Percentiles rank a stretch among this genome's conserved stretches.
Evolutionary conservation across 2,113 vertebrate genomes (phyloP).

Genomic region (Plecotus auritus): DNA sequence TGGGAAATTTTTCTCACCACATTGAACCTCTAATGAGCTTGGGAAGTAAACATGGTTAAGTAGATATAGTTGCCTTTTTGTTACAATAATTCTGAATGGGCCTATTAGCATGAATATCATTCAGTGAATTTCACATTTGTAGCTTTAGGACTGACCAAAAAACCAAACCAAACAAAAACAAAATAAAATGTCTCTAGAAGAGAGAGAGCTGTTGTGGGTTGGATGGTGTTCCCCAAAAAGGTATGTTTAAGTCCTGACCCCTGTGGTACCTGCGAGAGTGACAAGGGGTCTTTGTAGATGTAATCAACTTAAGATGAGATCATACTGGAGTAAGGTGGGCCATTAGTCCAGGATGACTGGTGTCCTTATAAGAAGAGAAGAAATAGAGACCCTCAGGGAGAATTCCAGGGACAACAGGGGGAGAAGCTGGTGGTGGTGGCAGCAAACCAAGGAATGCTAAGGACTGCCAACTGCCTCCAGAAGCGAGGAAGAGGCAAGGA

Average conservation of each 20-base stretch:
- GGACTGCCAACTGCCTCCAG: background rate
- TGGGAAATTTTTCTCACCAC: constrained; percentile 66
- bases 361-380: background rate
- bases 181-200: constrained; percentile 24
- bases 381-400: background rate
- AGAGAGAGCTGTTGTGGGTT: background rate
- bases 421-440: too few species aligned
- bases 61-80: constrained; percentile 67
- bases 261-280: background rate
- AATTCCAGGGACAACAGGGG: background rate
- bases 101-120: constrained; percentile 38
- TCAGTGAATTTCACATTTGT: constrained; percentile 36
- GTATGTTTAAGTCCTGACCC: background rate
- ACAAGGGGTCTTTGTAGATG: background rate
- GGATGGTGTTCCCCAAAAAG: background rate
- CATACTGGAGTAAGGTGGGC: background rate
- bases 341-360: background rate
- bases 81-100: constrained; percentile 58
- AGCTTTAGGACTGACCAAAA: constrained; percentile 11
- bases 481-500: background rate
- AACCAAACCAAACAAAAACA: background rate
- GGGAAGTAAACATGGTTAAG: constrained; percentile 67
- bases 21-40: constrained; percentile 68
- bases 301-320: background rate
- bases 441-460: background rate